These are phyloP conservation scores for Conus canariensis DNA, from an alignment of 2,888 invertebrate genomes.

Conservation along the genomic window DNA sequence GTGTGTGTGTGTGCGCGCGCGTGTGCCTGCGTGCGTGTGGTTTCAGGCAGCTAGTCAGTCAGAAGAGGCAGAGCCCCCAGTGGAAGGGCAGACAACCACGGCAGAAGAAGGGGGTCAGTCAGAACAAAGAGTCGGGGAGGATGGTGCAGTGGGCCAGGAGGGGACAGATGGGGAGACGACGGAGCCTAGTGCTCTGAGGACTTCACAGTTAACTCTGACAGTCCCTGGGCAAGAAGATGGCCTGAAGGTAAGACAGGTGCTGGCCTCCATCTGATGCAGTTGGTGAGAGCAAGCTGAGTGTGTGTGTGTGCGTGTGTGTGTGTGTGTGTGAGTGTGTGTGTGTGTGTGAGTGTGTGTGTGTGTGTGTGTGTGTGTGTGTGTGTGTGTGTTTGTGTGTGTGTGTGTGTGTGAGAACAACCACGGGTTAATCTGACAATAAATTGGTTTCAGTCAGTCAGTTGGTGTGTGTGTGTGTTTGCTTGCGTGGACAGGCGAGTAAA, in stretches of 20 bases:
- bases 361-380: neutral
- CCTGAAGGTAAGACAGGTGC: constrained; percentile 10
- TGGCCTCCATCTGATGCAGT: neutral
- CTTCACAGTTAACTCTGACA: constrained; percentile 28
- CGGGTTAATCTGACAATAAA: no score
- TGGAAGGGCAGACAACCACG: neutral
- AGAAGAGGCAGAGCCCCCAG: neutral
- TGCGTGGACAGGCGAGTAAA: no score
- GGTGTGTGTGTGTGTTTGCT: no score
- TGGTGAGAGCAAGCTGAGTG: neutral
- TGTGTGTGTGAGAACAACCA: no score
- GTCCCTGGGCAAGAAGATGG: constrained; percentile 33
- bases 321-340: neutral
- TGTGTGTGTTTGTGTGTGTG: neutral
- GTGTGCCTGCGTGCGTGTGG: neutral
- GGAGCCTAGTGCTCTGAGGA: neutral
- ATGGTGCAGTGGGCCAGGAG: neutral
- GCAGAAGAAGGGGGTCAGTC: constrained; percentile 28
- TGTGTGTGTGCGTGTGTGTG: neutral
- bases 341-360: neutral
- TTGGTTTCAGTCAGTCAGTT: no score
- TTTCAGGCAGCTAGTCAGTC: constrained; percentile 26
- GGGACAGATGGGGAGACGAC: neutral
- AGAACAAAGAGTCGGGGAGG: neutral
- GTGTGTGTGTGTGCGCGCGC: no score